Percentiles rank a stretch among this genome's conserved stretches.
phyloP scores from a whole-genome alignment of 1,140 invertebrate genomes.

The Apis laboriosa region DNA sequence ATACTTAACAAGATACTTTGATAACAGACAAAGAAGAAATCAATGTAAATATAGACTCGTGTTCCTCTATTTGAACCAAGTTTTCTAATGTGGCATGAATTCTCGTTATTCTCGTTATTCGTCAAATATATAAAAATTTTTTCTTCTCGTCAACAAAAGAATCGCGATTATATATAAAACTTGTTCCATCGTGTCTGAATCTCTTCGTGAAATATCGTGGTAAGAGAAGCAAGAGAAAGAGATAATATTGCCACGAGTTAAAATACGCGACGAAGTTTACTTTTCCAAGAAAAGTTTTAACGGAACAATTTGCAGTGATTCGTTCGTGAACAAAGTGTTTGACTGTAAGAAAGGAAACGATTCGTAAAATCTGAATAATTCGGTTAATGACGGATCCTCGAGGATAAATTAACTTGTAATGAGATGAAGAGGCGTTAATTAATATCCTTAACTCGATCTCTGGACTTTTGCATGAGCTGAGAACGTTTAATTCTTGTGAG shows the following conservation, averaged over 20 bases:
- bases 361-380: neutral
- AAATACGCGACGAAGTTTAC: neutral
- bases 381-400: neutral
- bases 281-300: neutral
- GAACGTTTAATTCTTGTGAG: no score
- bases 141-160: neutral
- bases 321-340: neutral
- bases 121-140: no score
- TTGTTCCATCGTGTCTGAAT: neutral
- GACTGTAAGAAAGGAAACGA: neutral
- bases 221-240: neutral
- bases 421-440: neutral
- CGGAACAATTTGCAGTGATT: neutral
- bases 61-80: neutral
- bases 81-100: neutral
- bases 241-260: neutral
- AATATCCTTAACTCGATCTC: neutral
- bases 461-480: neutral
- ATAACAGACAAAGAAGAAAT: neutral
- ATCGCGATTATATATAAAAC: neutral
- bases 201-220: neutral
- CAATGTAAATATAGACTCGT: no score
- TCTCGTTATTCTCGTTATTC: neutral
- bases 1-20: neutral
- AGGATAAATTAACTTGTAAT: neutral